Conservation (phyloP, 2,113 vertebrate species). For the Felis chaus region DNA sequence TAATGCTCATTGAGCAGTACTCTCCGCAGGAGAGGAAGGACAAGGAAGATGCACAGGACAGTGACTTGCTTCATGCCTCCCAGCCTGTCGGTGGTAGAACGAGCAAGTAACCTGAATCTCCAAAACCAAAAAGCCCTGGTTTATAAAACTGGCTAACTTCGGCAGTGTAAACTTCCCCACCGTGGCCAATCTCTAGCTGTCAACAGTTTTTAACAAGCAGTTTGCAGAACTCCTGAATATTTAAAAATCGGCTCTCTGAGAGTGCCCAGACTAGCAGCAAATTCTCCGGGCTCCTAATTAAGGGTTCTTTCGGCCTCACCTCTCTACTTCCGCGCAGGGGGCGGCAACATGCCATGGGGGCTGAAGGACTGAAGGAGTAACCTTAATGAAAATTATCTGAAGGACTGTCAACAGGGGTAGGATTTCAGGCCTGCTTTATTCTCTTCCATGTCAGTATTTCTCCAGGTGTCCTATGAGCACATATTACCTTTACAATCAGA, state of each 20-base stretch:
- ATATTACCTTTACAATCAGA: conserved; percentile 2
- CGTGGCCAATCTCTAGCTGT: neutral
- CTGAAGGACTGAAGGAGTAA: neutral
- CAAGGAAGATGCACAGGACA: accelerated
- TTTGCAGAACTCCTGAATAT: conserved; percentile 46
- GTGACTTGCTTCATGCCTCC: neutral
- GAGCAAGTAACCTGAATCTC: neutral
- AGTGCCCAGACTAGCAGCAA: neutral
- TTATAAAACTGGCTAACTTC: neutral
- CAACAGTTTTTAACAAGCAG: neutral
- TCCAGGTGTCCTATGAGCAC: neutral
- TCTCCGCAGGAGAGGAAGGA: neutral
- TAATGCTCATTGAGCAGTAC: neutral
- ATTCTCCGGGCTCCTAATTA: neutral
- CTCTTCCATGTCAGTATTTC: conserved; percentile 3
- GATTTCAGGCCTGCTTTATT: neutral
- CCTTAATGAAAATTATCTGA: neutral
- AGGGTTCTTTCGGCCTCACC: neutral
- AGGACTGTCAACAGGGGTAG: neutral
- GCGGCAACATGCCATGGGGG: neutral
- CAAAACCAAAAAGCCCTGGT: neutral
- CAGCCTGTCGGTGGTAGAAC: neutral
- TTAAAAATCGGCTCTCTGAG: neutral
- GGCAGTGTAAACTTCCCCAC: neutral
- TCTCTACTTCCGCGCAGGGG: neutral